phyloP scores from a whole-genome alignment of 2,113 vertebrate genomes.

The zebrafish (Danio rerio) region DNA sequence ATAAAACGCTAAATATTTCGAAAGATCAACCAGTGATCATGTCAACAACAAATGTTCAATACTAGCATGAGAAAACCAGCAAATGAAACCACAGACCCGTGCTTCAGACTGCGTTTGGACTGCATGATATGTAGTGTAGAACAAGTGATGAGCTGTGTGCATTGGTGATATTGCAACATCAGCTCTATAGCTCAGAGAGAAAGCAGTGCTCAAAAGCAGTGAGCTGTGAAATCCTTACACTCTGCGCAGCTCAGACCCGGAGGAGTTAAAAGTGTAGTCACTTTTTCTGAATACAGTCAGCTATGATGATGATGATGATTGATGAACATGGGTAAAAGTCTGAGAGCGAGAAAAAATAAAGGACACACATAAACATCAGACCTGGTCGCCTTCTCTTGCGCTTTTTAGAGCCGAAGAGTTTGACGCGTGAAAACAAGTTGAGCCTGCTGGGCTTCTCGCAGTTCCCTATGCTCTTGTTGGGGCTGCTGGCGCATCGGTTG shows the following conservation, averaged over 20 bases:
- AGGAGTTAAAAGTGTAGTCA: conserved; percentile 4
- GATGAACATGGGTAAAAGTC: conserved; percentile 18
- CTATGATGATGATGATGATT: conserved; percentile 50
- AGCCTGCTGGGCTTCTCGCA: conserved; percentile 93
- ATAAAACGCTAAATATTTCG: neutral
- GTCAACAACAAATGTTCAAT: neutral
- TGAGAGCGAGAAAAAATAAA: neutral
- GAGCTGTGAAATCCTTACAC: conserved; percentile 23
- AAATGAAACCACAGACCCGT: neutral
- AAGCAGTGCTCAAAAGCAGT: conserved; percentile 10
- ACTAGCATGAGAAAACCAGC: neutral
- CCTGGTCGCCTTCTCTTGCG: conserved; percentile 92
- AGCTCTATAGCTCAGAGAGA: conserved; percentile 13
- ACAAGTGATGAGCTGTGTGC: conserved; percentile 9
- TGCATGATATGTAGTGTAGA: conserved; percentile 10
- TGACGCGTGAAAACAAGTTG: conserved; percentile 96
- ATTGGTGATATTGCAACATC: conserved; percentile 31
- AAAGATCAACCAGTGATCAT: conserved; percentile 5
- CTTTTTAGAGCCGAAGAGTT: conserved; percentile 98
- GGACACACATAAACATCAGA: conserved; percentile 69
- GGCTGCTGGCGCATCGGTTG: conserved; percentile 93
- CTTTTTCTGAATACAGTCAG: neutral
- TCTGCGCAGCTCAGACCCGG: neutral
- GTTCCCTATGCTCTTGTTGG: conserved; percentile 91
- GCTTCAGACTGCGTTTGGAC: neutral